Base-by-base conservation (phyloP, 2,797 vertebrate species). In the Poeciliopsis presidionis region DNA sequence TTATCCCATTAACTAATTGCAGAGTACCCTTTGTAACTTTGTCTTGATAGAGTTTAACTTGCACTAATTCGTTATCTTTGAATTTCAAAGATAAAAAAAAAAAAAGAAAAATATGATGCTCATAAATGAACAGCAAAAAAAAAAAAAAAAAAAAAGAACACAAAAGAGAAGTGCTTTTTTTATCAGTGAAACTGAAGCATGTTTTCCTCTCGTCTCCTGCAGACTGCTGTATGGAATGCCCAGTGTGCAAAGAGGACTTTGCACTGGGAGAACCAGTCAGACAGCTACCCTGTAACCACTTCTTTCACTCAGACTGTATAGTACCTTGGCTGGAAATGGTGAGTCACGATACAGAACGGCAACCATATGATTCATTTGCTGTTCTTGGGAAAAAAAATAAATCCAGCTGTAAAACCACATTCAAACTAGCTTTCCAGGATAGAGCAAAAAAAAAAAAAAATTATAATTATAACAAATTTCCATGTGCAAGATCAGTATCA, bases 241-340 rank as follows among this genome's bases (percentile, higher is more conserved):
- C 98, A 0, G 98, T 99, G 74, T 99, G 98, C 91, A 99, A 99
- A 92, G 98, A 99, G 81, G 98, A 99, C 92, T 99, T 99, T 65
- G n/a, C 91, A 0, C 92, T 97, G 9, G 96, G 96, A 0, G 98
- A 99, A 85, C 95, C 96, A 16, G 98, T 98, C 73, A 96, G 97
- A 91, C 97, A 98, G 94, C 93, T 99, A 59, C 98, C 98, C 75
- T 99, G 98, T 92, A 98, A 98, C 86, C 98, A 99, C 91, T 94
- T 98, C 95, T 99, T 99, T 93, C 98, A 99, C 90, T 98, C 97
- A 94, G 96, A 96, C 93, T 99, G 98, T 95, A 99, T 99, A 86
- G 97, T 99, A 91, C 98, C 98, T 0, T 99, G 98, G 98, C 93
- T 99, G 89, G 97, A 99, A 92, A 95, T 99, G 97, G 98, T 99